Evolutionary conservation across 2,888 invertebrate species (phyloP).

Genomic region (Ceriagrion tenellum): DNA sequence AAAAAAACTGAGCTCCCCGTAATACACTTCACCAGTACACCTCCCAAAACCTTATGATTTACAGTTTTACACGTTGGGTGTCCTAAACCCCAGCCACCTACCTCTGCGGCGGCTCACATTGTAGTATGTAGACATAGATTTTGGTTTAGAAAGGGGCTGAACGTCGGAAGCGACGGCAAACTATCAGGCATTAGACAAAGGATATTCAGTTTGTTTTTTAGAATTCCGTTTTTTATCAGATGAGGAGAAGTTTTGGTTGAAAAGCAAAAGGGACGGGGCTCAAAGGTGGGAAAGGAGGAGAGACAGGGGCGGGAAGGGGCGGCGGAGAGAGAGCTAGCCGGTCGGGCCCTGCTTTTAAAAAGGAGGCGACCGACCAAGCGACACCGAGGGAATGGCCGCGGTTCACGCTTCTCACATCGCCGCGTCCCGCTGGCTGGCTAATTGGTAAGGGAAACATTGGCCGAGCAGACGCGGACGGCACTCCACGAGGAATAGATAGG

Average conservation of each 20-base stretch:
- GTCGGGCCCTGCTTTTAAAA: neutral
- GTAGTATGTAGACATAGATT: too few species aligned
- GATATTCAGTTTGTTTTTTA: neutral
- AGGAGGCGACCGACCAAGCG: neutral
- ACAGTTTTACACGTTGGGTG: too few species aligned
- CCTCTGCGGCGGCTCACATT: too few species aligned
- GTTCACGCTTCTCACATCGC: slow-evolving; percentile 45
- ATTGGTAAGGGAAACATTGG: slow-evolving; percentile 48
- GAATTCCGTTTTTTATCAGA: neutral
- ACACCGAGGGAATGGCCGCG: neutral
- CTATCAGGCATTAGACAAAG: neutral
- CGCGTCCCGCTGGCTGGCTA: neutral
- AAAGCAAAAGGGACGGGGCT: neutral
- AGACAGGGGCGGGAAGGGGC: neutral
- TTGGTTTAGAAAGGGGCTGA: too few species aligned
- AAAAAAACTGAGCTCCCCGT: too few species aligned
- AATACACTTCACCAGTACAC: too few species aligned
- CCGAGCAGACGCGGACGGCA: neutral
- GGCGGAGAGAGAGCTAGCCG: neutral
- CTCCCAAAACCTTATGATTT: too few species aligned
- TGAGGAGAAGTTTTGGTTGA: neutral
- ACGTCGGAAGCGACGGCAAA: too few species aligned
- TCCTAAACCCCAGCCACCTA: too few species aligned
- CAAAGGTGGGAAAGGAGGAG: neutral
- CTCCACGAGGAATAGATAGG: neutral